Conservation (phyloP, 2,888 invertebrate species). For the Saturnia japonica region DNA sequence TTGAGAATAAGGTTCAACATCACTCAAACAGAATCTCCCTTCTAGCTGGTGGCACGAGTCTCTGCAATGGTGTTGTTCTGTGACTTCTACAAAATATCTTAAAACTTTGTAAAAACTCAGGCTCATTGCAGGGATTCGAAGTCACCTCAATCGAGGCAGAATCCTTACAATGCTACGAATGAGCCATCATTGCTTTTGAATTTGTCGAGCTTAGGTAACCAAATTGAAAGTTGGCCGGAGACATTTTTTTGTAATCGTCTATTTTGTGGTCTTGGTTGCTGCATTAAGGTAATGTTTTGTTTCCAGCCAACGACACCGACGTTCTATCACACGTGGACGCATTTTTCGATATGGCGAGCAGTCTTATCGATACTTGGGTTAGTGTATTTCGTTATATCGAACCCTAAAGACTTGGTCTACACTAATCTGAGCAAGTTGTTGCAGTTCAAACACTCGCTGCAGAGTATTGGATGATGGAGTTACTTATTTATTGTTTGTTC, state of each 20-base stretch:
- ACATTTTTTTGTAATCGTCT: too few species aligned
- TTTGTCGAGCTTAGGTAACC: too few species aligned
- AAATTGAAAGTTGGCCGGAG: too few species aligned
- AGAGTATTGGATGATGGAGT: conserved; percentile 71
- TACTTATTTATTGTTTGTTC: not conserved
- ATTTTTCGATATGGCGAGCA: conserved; percentile 83
- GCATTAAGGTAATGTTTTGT: conserved; percentile 19
- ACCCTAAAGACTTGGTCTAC: conserved; percentile 78
- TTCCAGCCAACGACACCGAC: conserved; percentile 79
- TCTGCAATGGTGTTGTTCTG: not conserved
- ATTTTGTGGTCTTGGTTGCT: not conserved
- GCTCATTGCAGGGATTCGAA: too few species aligned
- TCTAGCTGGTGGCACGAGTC: not conserved
- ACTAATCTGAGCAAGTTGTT: conserved; percentile 72
- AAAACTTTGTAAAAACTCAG: too few species aligned
- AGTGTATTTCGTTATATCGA: conserved; percentile 80
- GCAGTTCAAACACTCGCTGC: conserved; percentile 72
- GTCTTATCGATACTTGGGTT: conserved; percentile 81
- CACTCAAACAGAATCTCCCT: not conserved
- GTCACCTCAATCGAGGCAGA: too few species aligned
- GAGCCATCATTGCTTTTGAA: too few species aligned
- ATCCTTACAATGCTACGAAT: too few species aligned
- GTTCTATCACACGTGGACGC: conserved; percentile 82
- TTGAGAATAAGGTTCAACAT: not conserved
- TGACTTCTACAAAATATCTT: too few species aligned